phyloP scores from a whole-genome alignment of 2,888 invertebrate genomes.

The Diarsia mendica region DNA sequence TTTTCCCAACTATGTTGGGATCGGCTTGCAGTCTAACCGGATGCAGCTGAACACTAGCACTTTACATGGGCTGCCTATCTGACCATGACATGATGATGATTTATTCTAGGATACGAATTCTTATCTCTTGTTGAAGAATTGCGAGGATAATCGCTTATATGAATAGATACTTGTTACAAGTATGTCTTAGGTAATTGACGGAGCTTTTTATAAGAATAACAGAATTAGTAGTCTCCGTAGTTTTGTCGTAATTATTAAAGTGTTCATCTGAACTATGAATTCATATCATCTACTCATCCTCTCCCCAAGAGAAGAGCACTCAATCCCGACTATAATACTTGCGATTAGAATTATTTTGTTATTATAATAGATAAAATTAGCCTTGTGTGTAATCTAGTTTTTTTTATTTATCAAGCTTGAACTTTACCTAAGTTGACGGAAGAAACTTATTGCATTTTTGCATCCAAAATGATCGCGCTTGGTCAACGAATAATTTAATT shows the following conservation, averaged over 20 bases:
- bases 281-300: too few species aligned
- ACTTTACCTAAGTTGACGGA: constrained; percentile 25
- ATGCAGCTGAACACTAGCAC: too few species aligned
- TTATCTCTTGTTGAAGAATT: too few species aligned
- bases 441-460: constrained; percentile 19
- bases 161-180: background rate
- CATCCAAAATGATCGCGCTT: constrained; percentile 26
- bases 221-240: background rate
- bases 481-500: constrained; percentile 20
- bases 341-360: too few species aligned
- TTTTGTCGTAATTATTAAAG: background rate
- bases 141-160: background rate
- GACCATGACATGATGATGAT: too few species aligned
- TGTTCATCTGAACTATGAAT: background rate
- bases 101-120: too few species aligned
- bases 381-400: background rate
- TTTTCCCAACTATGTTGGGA: too few species aligned
- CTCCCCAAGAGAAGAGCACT: too few species aligned
- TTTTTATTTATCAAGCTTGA: constrained; percentile 8
- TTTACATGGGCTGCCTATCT: too few species aligned
- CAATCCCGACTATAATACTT: too few species aligned
- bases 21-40: too few species aligned
- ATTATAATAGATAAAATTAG: background rate
- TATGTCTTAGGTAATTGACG: background rate
- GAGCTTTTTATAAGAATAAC: too few species aligned